Evolutionary conservation across 2,113 vertebrate species (phyloP), one percentile per base, ranked within the genome.

Genomic region (Burhinus bistriatus): DNA sequence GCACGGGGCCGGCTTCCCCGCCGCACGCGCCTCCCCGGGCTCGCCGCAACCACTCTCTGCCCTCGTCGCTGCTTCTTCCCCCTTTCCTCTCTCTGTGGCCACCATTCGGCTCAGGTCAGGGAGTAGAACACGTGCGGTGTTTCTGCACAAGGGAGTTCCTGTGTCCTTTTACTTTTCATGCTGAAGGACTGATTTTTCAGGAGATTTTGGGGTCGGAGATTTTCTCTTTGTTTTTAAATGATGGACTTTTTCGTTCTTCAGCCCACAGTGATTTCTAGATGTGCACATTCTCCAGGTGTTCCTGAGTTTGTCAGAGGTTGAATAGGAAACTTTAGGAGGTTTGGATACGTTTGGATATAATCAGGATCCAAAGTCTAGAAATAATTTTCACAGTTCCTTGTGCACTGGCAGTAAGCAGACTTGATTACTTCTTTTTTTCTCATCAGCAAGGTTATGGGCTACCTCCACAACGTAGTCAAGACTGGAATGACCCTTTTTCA

Each of bases 1-100:
- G 57, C 93, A 85, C 66, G 66, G 65, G 94, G 78, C 94, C 87
- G 94, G 78, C 66, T 58, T 40, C 72, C 54, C 57, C 1, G 1
- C 49, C 49, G 49, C 49, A 51, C 23, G 5, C 29, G 15, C 66
- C 79, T 52, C 55, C 89, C 83, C 30, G 83, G 55, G 38, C 72
- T 75, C 7, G 5, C 92, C n/a, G 55, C 69, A 32, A 19, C 6
- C 4, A 0, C 83, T 38, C 36, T 12, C 68, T 21, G 57, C 79
- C 0, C 0, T 14, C 11, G 9, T 27, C 20, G 0, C 66, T 0
- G 0, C 86, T 66, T 19, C 18, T 66, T 87, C 72, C 61, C 5
- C 0, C 75, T 72, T 21, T 7, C 12, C 65, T 27, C 23, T 15
- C 72, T 38, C 64, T 2, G 0, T 5, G 11, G 61, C 2, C 5